Percentiles rank a stretch among this genome's conserved stretches.
These are phyloP conservation scores for Rana temporaria DNA, from an alignment of 2,113 vertebrate species.

Conservation along the genomic window DNA sequence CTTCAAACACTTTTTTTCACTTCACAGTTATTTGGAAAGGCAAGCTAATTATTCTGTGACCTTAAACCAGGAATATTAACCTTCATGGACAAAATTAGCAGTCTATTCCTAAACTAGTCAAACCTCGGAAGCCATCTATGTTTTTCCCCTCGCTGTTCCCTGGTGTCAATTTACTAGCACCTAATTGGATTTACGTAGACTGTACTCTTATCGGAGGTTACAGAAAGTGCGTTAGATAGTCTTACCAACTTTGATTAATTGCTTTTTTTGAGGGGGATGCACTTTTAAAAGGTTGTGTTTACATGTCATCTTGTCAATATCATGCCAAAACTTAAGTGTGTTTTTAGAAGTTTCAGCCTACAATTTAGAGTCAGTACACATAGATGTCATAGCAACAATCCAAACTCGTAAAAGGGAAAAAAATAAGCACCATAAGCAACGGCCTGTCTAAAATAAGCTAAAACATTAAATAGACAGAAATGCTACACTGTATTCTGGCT, in stretches of 20 bases:
- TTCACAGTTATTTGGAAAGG: background rate
- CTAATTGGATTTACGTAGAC: conserved; percentile 30
- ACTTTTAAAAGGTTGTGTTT: conserved; percentile 26
- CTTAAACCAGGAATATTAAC: background rate
- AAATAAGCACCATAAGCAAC: background rate
- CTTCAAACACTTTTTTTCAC: background rate
- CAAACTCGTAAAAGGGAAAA: background rate
- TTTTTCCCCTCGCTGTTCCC: background rate
- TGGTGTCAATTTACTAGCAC: conserved; percentile 8
- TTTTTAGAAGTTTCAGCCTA: background rate
- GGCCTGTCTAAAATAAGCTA: conserved; percentile 1
- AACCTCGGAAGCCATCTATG: background rate
- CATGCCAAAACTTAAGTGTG: background rate
- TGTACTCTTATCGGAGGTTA: conserved; percentile 39
- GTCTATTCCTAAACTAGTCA: background rate
- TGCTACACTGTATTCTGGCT: background rate
- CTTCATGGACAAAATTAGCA: background rate
- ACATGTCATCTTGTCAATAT: conserved; percentile 22
- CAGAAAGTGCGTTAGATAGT: background rate
- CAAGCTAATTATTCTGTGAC: background rate
- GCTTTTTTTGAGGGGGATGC: conserved; percentile 25
- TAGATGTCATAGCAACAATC: conserved; percentile 12
- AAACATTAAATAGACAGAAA: conserved; percentile 19
- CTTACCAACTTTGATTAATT: conserved; percentile 34
- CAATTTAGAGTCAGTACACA: background rate